These are phyloP conservation scores for Pocillopora damicornis DNA, from an alignment of 64 coral and sea anemone species.

Conservation along the genomic window DNA sequence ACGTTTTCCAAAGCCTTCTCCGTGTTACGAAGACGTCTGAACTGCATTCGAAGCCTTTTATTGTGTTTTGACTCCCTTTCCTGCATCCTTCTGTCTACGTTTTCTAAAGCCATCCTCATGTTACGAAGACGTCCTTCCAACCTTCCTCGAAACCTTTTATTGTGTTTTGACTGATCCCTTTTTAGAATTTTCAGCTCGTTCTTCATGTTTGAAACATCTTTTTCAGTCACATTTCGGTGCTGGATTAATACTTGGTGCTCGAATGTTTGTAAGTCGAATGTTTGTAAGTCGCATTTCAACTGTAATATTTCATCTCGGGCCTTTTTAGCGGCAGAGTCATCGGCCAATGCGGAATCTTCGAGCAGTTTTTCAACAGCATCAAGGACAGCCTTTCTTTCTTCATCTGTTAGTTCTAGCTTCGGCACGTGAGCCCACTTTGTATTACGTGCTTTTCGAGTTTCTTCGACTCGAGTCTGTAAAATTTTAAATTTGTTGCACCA, in stretches of 20 bases:
- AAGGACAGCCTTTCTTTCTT: constrained; percentile 15
- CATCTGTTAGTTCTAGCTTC: constrained; percentile 8
- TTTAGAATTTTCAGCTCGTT: background rate
- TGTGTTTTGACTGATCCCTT: background rate
- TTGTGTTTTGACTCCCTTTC: background rate
- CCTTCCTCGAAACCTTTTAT: background rate
- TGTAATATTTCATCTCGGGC: background rate
- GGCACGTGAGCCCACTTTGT: constrained; percentile 31
- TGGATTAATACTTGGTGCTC: background rate
- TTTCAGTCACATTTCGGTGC: background rate
- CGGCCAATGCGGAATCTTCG: background rate
- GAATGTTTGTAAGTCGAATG: background rate
- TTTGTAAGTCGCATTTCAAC: background rate
- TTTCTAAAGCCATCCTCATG: background rate
- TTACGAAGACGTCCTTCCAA: background rate
- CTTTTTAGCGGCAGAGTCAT: constrained; percentile 3
- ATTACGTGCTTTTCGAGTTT: constrained; percentile 39
- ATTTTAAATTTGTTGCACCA: constrained; percentile 55
- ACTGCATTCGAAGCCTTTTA: background rate
- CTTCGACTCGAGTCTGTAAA: background rate
- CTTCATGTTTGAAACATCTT: background rate
- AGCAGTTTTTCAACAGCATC: constrained; percentile 42
- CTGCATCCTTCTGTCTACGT: background rate
- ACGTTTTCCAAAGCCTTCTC: background rate
- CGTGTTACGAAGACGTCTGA: background rate